Evolutionary conservation across 1,140 invertebrate species (phyloP), one percentile per base, ranked within the genome.

Genomic region (Pollicipes pollicipes): DNA sequence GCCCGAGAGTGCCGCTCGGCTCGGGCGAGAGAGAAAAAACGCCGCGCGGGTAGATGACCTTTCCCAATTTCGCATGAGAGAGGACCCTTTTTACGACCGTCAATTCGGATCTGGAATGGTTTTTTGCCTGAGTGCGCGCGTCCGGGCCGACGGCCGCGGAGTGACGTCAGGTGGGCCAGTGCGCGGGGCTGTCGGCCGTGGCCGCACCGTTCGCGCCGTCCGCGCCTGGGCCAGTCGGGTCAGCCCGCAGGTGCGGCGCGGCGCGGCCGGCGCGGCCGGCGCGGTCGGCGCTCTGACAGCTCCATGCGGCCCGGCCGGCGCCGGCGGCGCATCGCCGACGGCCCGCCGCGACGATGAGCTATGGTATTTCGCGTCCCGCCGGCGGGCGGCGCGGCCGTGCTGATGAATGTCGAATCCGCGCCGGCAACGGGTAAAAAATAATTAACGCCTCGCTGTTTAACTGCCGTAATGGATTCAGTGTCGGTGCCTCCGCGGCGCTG

Each of bases 41-140:
- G 13, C 45, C 13, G 13, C 13, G 45, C 45, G 45, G 45, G 45
- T 58, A 58, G 45, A 58, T 58, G 45, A 58, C 45, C 45, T 58
- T 58, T 58, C 45, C 45, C 45, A 58, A 58, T 58, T 58, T 58
- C 45, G 45, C 45, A 58, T 58, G 45, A 58, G 45, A 58, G 45
- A 58, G 45, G 45, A 58, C 45, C 45, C 45, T 58, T 58, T 58
- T 58, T 58, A 58, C 45, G 45, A 58, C 45, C 2, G 45, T 35
- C 45, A 58, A 58, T 58, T 58, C 45, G 45, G 45, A 58, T 58
- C 45, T 10, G 21, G 45, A 58, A 58, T 58, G 45, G 45, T 58
- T 58, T 58, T 58, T 58, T 58, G 45, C 45, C 21, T 58, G 45
- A 58, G 21, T 21, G 45, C 10, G 10, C 45, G 45, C 2, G 13